phyloP scores from a whole-genome alignment of 64 coral and sea anemone species.

The Stichodactyla mertensii region DNA sequence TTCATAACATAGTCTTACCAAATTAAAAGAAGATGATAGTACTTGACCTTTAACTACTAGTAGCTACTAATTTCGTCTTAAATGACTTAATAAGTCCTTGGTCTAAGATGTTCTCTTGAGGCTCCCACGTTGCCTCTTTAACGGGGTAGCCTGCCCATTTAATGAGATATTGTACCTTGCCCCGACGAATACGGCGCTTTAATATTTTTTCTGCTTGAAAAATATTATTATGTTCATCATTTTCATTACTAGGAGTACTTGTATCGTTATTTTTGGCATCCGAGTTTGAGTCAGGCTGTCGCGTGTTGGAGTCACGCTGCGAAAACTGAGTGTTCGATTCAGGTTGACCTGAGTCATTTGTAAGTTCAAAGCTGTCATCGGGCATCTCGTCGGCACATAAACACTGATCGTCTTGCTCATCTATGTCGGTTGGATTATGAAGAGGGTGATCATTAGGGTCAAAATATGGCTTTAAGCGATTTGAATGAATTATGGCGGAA shows the following conservation, averaged over 20 bases:
- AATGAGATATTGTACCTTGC: slow-evolving; percentile 27
- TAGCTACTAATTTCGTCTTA: not conserved
- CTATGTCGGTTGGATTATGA: not conserved
- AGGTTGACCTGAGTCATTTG: not conserved
- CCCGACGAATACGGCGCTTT: not conserved
- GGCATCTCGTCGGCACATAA: slow-evolving; percentile 5
- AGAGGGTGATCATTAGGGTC: slow-evolving; percentile 7
- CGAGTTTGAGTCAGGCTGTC: not conserved
- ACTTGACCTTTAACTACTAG: not conserved
- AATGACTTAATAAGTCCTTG: not conserved
- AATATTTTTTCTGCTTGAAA: slow-evolving; percentile 33
- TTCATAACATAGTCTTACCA: no score
- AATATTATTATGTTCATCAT: not conserved
- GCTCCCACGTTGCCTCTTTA: slow-evolving; percentile 25
- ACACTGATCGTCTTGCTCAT: slow-evolving; percentile 20
- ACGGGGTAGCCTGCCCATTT: slow-evolving; percentile 30
- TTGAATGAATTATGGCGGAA: no score
- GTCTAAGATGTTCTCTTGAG: slow-evolving; percentile 33
- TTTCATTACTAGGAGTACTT: not conserved
- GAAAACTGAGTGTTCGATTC: not conserved
- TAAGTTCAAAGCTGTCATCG: not conserved
- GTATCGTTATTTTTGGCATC: not conserved
- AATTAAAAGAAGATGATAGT: no score
- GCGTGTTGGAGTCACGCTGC: not conserved
- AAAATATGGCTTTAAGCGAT: not conserved